Percentiles rank a stretch among this genome's conserved stretches.
Evolutionary conservation across 2,888 invertebrate genomes (phyloP).

Genomic region (Volucella inanis): DNA sequence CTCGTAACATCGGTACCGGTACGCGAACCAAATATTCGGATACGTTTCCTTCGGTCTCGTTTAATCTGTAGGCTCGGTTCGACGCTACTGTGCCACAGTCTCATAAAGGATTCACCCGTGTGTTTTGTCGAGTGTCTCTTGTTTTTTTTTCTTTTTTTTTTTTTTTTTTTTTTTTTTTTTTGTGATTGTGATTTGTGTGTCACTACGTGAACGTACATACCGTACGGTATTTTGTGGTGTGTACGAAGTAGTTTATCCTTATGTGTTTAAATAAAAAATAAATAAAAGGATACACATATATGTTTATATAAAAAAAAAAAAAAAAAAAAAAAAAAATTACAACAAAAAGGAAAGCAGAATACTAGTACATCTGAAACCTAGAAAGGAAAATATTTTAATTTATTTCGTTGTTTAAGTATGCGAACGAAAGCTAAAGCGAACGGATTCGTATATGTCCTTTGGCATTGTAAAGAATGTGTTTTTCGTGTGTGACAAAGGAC

Average conservation of each 20-base stretch:
- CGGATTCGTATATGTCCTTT: constrained; percentile 49
- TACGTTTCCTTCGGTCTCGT: constrained; percentile 50
- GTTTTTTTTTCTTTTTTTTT: not conserved
- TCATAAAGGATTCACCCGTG: constrained; percentile 11
- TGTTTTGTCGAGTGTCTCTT: not conserved
- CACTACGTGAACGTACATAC: constrained; percentile 38
- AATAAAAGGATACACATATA: not conserved
- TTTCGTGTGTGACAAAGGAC: constrained; percentile 67
- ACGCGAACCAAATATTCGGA: constrained; percentile 53
- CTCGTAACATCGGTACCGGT: constrained; percentile 72
- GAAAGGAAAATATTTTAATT: constrained; percentile 66
- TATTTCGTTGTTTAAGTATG: constrained; percentile 54
- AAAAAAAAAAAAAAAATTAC: no score
- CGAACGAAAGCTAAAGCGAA: constrained; percentile 35
- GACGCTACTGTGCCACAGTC: constrained; percentile 31
- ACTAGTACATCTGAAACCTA: constrained; percentile 23
- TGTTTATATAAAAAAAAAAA: no score
- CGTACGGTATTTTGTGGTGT: constrained; percentile 21
- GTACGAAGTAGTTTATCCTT: constrained; percentile 33
- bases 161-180: constrained; percentile 18
- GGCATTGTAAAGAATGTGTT: constrained; percentile 59
- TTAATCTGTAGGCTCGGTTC: constrained; percentile 44
- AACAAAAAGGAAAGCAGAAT: no score
- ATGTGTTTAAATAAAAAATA: constrained; percentile 13
- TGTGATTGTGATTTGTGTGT: constrained; percentile 48